Percentiles rank a stretch among this genome's conserved stretches.
These are phyloP conservation scores for Dicrurus megarhynchus DNA, from an alignment of 2,113 vertebrate genomes.

Conservation along the genomic window DNA sequence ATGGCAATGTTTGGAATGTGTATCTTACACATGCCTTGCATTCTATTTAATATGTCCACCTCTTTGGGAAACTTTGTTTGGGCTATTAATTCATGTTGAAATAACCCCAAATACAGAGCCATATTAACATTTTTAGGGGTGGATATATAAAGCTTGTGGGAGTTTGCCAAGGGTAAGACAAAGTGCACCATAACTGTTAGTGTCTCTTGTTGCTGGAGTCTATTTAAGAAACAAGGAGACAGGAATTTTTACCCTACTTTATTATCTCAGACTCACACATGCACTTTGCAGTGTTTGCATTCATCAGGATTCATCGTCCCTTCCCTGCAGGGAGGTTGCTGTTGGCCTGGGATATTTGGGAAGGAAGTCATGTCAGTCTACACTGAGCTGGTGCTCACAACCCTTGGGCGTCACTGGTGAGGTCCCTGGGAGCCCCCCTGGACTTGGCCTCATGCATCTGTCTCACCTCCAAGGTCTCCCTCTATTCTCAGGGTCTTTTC, in stretches of 20 bases:
- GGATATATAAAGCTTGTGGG: not conserved
- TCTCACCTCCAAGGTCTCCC: not conserved
- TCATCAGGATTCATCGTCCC: not conserved
- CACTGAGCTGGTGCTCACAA: not conserved
- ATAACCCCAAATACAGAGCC: not conserved
- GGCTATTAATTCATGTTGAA: not conserved
- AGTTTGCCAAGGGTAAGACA: not conserved
- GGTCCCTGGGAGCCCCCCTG: too few species aligned
- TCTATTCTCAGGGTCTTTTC: not conserved
- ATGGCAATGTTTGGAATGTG: not conserved
- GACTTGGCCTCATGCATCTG: not conserved
- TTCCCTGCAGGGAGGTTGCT: not conserved
- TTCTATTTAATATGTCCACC: not conserved
- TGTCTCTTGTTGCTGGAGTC: not conserved
- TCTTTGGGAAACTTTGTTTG: not conserved
- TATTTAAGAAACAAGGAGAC: not conserved
- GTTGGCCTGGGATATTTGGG: not conserved
- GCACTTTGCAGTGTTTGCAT: not conserved
- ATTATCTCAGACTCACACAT: not conserved
- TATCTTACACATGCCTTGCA: not conserved
- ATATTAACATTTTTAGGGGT: not conserved
- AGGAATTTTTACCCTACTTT: not conserved
- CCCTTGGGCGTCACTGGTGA: rapidly evolving
- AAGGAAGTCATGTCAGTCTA: not conserved
- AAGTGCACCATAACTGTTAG: not conserved